Percentiles rank a stretch among this genome's conserved stretches.
These are phyloP conservation scores for Rhea americana DNA, from an alignment of 2,113 vertebrate genomes.

Conservation along the genomic window DNA sequence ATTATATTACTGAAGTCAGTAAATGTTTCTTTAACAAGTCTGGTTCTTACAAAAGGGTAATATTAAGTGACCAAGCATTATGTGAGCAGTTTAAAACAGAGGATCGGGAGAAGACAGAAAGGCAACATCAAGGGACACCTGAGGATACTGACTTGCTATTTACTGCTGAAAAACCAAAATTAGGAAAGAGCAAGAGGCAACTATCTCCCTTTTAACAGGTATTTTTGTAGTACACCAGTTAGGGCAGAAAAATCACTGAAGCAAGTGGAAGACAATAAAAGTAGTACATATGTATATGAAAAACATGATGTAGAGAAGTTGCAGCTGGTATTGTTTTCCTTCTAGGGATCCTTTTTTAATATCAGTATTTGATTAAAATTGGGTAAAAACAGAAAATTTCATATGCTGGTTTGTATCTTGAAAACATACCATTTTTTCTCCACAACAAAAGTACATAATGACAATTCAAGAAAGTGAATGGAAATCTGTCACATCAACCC, in stretches of 20 bases:
- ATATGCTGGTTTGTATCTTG: neutral
- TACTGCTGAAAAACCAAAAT: neutral
- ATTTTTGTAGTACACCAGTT: neutral
- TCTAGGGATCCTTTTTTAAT: neutral
- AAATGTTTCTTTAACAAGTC: conserved; percentile 51
- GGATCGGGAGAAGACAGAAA: conserved; percentile 22
- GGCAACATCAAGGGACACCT: conserved; percentile 17
- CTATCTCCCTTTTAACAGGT: neutral
- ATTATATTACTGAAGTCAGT: conserved; percentile 27
- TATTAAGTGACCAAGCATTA: conserved; percentile 24
- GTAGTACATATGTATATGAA: neutral
- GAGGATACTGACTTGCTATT: conserved; percentile 13
- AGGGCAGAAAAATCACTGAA: neutral
- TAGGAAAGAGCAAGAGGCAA: neutral
- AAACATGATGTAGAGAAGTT: neutral
- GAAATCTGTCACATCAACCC: neutral
- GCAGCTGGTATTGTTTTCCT: neutral
- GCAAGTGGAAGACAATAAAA: neutral
- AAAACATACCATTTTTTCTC: neutral
- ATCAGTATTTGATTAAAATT: fast-evolving
- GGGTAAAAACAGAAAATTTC: neutral
- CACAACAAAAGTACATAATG: neutral
- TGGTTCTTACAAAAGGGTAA: conserved; percentile 9
- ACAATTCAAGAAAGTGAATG: neutral
- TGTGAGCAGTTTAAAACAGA: conserved; percentile 3